phyloP scores from a whole-genome alignment of 2,888 invertebrate species.

The Hymenopus coronatus region DNA sequence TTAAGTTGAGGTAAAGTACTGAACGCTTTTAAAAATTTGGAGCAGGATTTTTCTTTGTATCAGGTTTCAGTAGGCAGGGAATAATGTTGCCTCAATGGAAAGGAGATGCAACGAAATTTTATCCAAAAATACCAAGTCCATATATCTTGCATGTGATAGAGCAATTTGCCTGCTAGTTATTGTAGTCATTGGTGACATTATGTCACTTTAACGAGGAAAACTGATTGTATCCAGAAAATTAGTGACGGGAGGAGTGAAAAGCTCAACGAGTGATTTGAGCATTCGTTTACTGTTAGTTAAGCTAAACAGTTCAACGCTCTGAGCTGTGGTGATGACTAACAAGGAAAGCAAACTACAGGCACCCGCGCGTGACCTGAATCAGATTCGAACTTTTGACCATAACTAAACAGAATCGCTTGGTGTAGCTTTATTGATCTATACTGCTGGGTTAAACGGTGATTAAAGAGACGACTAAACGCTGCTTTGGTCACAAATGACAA shows the following conservation, averaged over 20 bases:
- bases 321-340: neutral
- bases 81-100: too few relatives aligned
- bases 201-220: neutral
- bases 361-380: neutral
- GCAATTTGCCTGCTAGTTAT: neutral
- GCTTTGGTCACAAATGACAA: neutral
- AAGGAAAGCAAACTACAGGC: neutral
- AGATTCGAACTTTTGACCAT: neutral
- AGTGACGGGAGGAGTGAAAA: neutral
- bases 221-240: neutral
- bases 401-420: neutral
- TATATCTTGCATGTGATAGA: too few relatives aligned
- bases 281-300: neutral
- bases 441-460: neutral
- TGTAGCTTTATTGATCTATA: neutral
- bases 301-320: neutral
- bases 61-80: too few relatives aligned
- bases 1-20: too few relatives aligned
- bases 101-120: too few relatives aligned
- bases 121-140: too few relatives aligned
- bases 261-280: neutral
- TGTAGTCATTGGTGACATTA: neutral
- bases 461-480: neutral
- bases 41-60: too few relatives aligned
- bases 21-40: too few relatives aligned